phyloP scores from a whole-genome alignment of 2,888 invertebrate species.

The Lucinisca nassula region DNA sequence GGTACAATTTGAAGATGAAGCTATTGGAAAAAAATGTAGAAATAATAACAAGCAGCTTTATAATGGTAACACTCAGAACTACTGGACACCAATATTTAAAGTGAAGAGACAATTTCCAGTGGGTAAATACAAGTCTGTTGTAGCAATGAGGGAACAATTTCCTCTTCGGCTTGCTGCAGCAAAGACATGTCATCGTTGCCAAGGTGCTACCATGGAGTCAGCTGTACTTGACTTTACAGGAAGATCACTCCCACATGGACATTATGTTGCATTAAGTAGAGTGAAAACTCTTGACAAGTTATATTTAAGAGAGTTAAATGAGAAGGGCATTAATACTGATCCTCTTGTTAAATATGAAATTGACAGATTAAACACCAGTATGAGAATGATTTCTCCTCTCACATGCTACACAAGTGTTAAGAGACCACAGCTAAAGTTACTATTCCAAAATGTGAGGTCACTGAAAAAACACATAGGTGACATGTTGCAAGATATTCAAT shows the following conservation, averaged over 20 bases:
- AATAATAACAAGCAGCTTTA: conserved; percentile 9
- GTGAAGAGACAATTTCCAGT: conserved; percentile 43
- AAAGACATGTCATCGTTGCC: conserved; percentile 49
- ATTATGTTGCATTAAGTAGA: not conserved
- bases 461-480: not conserved
- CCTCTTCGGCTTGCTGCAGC: conserved; percentile 40
- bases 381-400: too few species aligned
- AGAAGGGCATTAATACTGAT: too few species aligned
- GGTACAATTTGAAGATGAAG: conserved; percentile 33
- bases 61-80: not conserved
- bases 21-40: conserved; percentile 4
- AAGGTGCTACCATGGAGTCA: conserved; percentile 37
- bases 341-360: too few species aligned
- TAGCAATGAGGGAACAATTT: conserved; percentile 48
- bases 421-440: too few species aligned
- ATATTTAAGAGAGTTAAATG: too few species aligned
- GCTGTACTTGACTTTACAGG: conserved; percentile 44
- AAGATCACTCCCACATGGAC: conserved; percentile 19
- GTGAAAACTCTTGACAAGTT: not conserved
- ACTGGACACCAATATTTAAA: conserved; percentile 43
- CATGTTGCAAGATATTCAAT: not conserved
- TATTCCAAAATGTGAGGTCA: not conserved
- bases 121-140: conserved; percentile 19
- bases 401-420: too few species aligned
- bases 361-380: too few species aligned